Evolutionary conservation across 2,797 vertebrate genomes (phyloP).

Genomic region (Morus bassanus): DNA sequence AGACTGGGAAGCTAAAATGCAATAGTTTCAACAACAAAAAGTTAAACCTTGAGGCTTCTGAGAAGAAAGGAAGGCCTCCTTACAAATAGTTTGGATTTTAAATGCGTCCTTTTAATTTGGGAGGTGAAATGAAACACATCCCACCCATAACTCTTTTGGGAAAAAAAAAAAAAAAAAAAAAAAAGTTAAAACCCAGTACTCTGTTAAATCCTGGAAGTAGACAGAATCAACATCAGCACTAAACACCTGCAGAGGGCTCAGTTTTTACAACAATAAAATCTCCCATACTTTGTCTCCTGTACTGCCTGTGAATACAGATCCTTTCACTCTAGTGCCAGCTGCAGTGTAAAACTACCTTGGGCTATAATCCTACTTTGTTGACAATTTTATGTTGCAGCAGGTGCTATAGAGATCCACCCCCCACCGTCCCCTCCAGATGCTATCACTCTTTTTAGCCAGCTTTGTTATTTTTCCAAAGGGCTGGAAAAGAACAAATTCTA

Average conservation of each 20-base stretch:
- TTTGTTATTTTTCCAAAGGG: neutral
- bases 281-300: neutral
- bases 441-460: neutral
- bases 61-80: neutral
- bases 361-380: neutral
- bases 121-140: neutral
- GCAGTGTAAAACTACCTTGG: constrained; percentile 22
- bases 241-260: neutral
- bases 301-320: neutral
- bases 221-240: neutral
- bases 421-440: neutral
- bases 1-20: neutral
- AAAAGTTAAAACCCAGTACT: neutral
- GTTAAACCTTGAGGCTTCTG: neutral
- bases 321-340: neutral
- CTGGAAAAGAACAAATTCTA: neutral
- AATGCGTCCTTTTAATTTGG: neutral
- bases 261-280: neutral
- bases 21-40: neutral
- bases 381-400: constrained; percentile 8
- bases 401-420: neutral
- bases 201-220: neutral
- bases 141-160: fast-evolving
- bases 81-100: neutral
- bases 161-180: neutral